Evolutionary conservation across 2,113 vertebrate genomes (phyloP).

Genomic region (Corynorhinus townsendii): DNA sequence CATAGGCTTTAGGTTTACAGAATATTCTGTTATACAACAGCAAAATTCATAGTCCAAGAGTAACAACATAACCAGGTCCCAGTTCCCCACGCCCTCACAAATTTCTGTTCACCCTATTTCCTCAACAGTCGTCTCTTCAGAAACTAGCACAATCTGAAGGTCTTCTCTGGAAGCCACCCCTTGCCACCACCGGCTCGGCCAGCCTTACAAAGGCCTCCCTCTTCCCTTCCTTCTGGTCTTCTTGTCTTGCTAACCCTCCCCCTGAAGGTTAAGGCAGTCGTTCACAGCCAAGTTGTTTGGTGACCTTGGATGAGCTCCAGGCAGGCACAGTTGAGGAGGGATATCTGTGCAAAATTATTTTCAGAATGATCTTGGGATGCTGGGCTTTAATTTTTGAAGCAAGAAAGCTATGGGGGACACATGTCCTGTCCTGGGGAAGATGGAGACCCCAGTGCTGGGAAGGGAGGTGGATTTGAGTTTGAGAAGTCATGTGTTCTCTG

Average conservation of each 20-base stretch:
- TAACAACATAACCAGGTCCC: constrained; percentile 20
- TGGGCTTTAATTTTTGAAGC: constrained; percentile 43
- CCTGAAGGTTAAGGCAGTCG: constrained; percentile 72
- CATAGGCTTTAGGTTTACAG: constrained; percentile 76
- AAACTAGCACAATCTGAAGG: constrained; percentile 18
- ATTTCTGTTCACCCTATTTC: neutral
- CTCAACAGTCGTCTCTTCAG: neutral
- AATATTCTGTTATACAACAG: constrained; percentile 65
- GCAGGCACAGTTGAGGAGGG: constrained; percentile 67
- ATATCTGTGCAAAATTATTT: constrained; percentile 30
- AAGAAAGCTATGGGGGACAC: neutral
- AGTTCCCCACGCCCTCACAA: neutral
- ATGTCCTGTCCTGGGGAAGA: neutral
- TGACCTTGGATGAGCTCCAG: constrained; percentile 60
- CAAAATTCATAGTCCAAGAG: constrained; percentile 59
- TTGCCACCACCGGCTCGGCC: constrained; percentile 9
- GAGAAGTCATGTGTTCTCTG: neutral
- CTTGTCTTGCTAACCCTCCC: neutral
- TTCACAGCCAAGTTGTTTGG: constrained; percentile 68
- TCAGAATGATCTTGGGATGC: constrained; percentile 20
- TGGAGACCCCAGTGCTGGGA: constrained; percentile 19
- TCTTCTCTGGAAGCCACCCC: neutral
- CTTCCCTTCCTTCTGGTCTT: neutral
- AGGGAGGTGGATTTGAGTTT: neutral
- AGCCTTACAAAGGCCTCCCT: neutral